Base-by-base conservation (phyloP, 1,140 invertebrate species). In the Eriosoma lanigerum region DNA sequence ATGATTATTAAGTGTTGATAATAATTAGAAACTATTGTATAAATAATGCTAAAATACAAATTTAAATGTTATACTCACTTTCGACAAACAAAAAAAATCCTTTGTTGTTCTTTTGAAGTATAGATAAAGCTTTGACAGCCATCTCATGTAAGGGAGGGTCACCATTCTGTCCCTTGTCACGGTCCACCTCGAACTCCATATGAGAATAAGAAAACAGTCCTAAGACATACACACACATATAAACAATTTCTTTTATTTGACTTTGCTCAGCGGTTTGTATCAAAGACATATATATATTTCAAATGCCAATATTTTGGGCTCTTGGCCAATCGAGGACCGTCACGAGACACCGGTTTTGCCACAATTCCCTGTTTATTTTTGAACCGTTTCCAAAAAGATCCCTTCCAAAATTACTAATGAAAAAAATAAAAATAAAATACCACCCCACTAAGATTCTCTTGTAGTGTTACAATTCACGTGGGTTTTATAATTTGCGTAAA, bases 11-110 rank as follows among this genome's bases (percentile, higher is more conserved):
- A n/a, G n/a, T n/a, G n/a, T n/a, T n/a, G n/a, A n/a, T n/a, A n/a
- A n/a, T n/a, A n/a, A n/a, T n/a, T n/a, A n/a, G n/a, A n/a, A n/a
- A n/a, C n/a, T n/a, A n/a, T n/a, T n/a, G n/a, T n/a, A n/a, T n/a
- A n/a, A n/a, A n/a, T n/a, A n/a, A n/a, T n/a, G n/a, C n/a, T n/a
- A n/a, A n/a, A n/a, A n/a, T n/a, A n/a, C 32, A 38, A 4, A 4
- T 38, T 38, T 38, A 38, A 38, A 38, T 38, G 8, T 38, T 19
- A 24, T 66, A 82, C 86, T 87, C 85, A 94, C 94, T 94, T 90
- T 97, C 95, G 8, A 96, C 93, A 83, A 97, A 92, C 15, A 97
- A 86, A 84, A 97, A 95, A 86, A 91, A 97, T 38, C 95, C 95
- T 62, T 92, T 90, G 13, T 90, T 86, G 85, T 94, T 94, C 82